Conservation (phyloP, 2,888 invertebrate species). For the Spatulosminthurus flaviceps region DNA sequence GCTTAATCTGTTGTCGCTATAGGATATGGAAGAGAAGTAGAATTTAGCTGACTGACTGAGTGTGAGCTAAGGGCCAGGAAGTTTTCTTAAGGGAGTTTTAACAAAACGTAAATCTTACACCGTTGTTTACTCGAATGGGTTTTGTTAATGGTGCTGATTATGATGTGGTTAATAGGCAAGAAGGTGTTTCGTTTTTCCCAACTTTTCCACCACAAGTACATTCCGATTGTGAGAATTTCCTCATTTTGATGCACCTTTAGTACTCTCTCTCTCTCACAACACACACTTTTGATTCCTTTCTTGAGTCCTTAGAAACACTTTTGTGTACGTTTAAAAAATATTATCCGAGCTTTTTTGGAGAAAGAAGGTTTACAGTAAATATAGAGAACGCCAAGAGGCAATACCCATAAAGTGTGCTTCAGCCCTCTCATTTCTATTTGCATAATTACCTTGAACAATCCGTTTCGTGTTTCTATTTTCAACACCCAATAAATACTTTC, state of each 20-base stretch:
- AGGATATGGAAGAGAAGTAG: no score
- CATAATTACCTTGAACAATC: constrained; percentile 18
- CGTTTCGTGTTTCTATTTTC: constrained; percentile 12
- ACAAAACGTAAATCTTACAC: background rate
- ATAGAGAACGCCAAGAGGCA: background rate
- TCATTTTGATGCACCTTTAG: background rate
- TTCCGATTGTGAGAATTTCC: background rate
- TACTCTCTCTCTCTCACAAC: no score
- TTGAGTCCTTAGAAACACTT: background rate
- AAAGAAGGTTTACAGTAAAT: no score
- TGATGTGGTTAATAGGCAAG: constrained; percentile 24
- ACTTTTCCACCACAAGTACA: constrained; percentile 2
- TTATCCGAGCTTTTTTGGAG: no score
- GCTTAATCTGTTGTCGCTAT: constrained; percentile 4
- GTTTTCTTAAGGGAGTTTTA: background rate
- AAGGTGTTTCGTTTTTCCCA: constrained; percentile 21
- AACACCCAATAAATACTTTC: constrained; percentile 26
- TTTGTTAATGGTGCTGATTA: constrained; percentile 28
- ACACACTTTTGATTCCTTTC: background rate
- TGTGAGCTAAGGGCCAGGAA: background rate
- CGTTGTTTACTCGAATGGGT: background rate
- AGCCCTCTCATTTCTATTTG: constrained; percentile 1
- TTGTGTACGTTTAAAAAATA: background rate
- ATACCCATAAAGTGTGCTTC: constrained; percentile 18
- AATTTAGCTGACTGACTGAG: no score